phyloP scores from a whole-genome alignment of 2,888 invertebrate genomes.

The Hyles lineata region DNA sequence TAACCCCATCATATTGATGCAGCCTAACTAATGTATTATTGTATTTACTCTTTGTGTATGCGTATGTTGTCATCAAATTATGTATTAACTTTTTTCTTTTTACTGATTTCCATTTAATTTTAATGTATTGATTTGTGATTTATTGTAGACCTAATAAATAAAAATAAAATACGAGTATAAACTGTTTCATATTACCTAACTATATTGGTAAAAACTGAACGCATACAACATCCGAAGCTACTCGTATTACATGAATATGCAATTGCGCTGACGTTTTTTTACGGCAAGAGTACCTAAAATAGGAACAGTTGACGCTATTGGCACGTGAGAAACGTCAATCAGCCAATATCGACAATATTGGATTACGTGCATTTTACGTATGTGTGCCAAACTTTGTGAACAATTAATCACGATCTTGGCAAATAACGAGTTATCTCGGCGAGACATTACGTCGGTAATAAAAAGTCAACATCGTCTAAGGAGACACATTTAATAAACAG shows the following conservation, averaged over 20 bases:
- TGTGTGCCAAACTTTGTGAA: neutral
- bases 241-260: neutral
- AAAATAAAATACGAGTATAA: too few relatives aligned
- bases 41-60: too few relatives aligned
- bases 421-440: neutral
- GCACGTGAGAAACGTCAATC: slow-evolving; percentile 12
- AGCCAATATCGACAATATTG: slow-evolving; percentile 7
- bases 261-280: neutral
- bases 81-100: too few relatives aligned
- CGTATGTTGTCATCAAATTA: too few relatives aligned
- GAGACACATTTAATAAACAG: neutral
- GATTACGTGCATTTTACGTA: neutral
- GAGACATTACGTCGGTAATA: neutral
- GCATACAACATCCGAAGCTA: neutral
- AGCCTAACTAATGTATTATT: too few relatives aligned
- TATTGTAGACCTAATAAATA: too few relatives aligned
- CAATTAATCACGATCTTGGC: slow-evolving; percentile 18
- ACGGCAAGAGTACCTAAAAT: neutral
- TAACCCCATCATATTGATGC: too few relatives aligned
- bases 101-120: too few relatives aligned
- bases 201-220: neutral
- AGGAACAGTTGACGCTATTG: slow-evolving; percentile 1
- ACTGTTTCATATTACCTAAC: too few relatives aligned
- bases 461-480: neutral
- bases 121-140: too few relatives aligned